phyloP scores from a whole-genome alignment of 2,113 vertebrate species.

The Tychaedon coryphoeus region DNA sequence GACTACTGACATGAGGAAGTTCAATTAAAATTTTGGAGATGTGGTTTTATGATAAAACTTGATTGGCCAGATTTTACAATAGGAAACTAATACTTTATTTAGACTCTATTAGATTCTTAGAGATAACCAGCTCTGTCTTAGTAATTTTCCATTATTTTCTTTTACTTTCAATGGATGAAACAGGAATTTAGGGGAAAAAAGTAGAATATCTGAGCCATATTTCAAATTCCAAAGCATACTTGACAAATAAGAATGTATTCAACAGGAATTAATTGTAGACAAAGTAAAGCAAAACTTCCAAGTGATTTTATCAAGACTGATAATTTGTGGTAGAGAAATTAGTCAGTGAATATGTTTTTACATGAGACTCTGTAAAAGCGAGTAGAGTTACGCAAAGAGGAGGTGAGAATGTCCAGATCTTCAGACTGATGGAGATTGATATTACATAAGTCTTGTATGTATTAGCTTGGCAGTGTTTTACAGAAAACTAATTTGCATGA shows the following conservation, averaged over 20 bases:
- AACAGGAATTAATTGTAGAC: background rate
- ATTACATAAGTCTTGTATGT: background rate
- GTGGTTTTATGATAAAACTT: background rate
- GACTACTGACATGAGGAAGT: background rate
- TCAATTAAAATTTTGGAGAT: background rate
- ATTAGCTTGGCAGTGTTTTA: background rate
- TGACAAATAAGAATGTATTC: background rate
- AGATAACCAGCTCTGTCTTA: background rate
- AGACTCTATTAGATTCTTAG: background rate
- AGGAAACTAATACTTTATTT: background rate
- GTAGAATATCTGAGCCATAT: background rate
- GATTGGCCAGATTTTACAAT: background rate
- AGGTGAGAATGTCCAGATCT: background rate
- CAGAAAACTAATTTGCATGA: background rate
- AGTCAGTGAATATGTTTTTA: background rate
- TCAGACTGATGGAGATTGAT: background rate
- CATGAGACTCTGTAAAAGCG: rapidly evolving
- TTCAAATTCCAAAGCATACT: background rate
- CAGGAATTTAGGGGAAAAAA: background rate
- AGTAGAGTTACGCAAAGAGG: background rate
- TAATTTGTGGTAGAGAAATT: background rate
- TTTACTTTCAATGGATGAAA: background rate
- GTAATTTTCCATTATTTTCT: background rate
- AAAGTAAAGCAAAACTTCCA: background rate
- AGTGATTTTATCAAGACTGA: background rate